Evolutionary conservation across 23 tunicate species (phyloP).

Genomic region (Pegea sp.): DNA sequence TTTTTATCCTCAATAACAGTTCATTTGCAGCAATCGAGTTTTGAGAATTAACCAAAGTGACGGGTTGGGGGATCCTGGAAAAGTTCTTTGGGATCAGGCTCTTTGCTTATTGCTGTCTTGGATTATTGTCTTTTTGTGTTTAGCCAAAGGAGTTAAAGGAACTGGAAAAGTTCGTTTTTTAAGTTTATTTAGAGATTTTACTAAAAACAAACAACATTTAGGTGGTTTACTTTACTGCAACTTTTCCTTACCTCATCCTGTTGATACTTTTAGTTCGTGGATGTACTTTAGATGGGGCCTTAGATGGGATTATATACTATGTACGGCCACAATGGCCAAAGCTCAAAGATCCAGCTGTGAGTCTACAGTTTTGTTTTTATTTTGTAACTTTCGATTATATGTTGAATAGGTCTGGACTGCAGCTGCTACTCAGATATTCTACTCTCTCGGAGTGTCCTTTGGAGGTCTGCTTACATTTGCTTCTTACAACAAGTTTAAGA

Average conservation of each 20-base stretch:
- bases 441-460: conserved; percentile 80
- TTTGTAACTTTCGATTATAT: background rate
- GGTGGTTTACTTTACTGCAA: conserved; percentile 90
- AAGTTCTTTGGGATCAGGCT: conserved; percentile 65
- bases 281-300: conserved; percentile 51
- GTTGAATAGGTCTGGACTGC: conserved; percentile 68
- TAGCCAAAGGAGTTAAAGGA: conserved; percentile 78
- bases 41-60: conserved; percentile 44
- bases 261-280: conserved; percentile 65
- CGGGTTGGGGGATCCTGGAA: conserved; percentile 77
- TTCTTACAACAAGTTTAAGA: conserved; percentile 88
- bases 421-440: conserved; percentile 96
- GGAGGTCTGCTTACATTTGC: conserved; percentile 83
- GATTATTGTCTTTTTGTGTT: conserved; percentile 61
- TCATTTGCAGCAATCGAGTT: conserved; percentile 37
- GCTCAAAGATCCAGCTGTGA: conserved; percentile 28
- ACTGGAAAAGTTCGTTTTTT: conserved; percentile 45
- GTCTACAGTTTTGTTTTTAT: background rate
- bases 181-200: background rate
- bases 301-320: conserved; percentile 61
- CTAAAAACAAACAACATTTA: conserved; percentile 2
- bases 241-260: conserved; percentile 70
- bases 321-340: conserved; percentile 45
- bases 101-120: conserved; percentile 73
- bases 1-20: background rate